phyloP scores from a whole-genome alignment of 2,888 invertebrate species.

The Sesia apiformis region DNA sequence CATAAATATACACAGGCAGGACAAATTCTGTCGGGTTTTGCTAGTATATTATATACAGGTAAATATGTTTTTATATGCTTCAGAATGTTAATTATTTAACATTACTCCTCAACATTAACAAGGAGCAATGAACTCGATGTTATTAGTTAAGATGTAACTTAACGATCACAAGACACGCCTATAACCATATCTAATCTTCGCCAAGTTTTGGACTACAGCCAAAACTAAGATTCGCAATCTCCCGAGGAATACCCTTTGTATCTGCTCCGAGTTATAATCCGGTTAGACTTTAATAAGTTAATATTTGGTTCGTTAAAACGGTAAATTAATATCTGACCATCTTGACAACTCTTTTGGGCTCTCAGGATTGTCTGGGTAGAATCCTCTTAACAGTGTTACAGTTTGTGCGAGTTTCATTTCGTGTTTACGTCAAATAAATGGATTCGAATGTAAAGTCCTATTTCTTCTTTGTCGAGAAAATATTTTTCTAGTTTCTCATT shows the following conservation, averaged over 20 bases:
- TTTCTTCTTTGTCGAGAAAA: too few relatives aligned
- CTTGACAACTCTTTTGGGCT: not conserved
- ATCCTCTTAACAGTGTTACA: too few relatives aligned
- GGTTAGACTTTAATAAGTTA: constrained; percentile 10
- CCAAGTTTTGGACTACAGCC: constrained; percentile 41
- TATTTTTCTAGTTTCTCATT: too few relatives aligned
- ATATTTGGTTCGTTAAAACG: constrained; percentile 7
- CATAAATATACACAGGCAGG: too few relatives aligned
- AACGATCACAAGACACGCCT: constrained; percentile 5
- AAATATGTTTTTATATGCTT: too few relatives aligned
- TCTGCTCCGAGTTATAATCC: constrained; percentile 18
- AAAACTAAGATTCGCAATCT: constrained; percentile 50
- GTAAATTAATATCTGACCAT: constrained; percentile 4
- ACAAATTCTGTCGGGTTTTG: too few relatives aligned
- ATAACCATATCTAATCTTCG: constrained; percentile 39
- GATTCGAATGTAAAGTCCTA: too few relatives aligned
- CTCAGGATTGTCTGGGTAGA: too few relatives aligned
- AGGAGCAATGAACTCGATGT: constrained; percentile 14
- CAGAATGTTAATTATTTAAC: not conserved
- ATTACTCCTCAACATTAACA: constrained; percentile 17
- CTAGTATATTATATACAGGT: not conserved
- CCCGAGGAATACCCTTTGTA: constrained; percentile 40
- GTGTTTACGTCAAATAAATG: too few relatives aligned
- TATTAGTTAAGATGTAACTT: too few relatives aligned
- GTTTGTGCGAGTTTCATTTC: too few relatives aligned